These are phyloP conservation scores for Drosophila ogumai DNA, from an alignment of 1,140 invertebrate species.

Conservation along the genomic window DNA sequence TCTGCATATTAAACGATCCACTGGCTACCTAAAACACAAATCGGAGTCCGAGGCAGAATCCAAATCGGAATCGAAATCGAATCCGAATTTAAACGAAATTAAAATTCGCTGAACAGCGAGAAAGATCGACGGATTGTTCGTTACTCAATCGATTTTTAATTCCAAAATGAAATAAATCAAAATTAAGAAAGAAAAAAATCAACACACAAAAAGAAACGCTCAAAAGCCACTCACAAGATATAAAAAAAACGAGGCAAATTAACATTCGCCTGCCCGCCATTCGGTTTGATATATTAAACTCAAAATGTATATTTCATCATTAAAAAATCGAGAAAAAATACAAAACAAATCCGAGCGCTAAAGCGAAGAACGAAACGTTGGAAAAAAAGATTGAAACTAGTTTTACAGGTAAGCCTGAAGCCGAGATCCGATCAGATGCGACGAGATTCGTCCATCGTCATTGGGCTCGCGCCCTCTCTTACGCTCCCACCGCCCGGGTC, in stretches of 20 bases:
- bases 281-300: conserved; percentile 82
- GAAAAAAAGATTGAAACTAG: conserved; percentile 76
- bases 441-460: conserved; percentile 72
- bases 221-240: conserved; percentile 5
- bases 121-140: conserved; percentile 68
- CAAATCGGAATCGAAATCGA: conserved; percentile 31
- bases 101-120: conserved; percentile 54
- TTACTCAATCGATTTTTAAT: conserved; percentile 81
- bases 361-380: conserved; percentile 58
- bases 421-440: conserved; percentile 73
- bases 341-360: conserved; percentile 30
- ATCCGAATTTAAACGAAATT: conserved; percentile 64
- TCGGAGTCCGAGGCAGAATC: conserved; percentile 38
- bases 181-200: conserved; percentile 60
- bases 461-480: conserved; percentile 33
- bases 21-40: conserved; percentile 63
- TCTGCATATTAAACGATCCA: conserved; percentile 71
- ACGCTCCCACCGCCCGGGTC: conserved; percentile 9
- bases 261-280: conserved; percentile 73
- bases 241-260: conserved; percentile 61
- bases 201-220: conserved; percentile 11
- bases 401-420: conserved; percentile 74
- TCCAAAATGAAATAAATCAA: conserved; percentile 83
- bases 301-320: conserved; percentile 84
- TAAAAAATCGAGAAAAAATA: conserved; percentile 67